Evolutionary conservation across 2,797 vertebrate genomes (phyloP), one percentile per base, ranked within the genome.

Genomic region (Artibeus jamaicensis): DNA sequence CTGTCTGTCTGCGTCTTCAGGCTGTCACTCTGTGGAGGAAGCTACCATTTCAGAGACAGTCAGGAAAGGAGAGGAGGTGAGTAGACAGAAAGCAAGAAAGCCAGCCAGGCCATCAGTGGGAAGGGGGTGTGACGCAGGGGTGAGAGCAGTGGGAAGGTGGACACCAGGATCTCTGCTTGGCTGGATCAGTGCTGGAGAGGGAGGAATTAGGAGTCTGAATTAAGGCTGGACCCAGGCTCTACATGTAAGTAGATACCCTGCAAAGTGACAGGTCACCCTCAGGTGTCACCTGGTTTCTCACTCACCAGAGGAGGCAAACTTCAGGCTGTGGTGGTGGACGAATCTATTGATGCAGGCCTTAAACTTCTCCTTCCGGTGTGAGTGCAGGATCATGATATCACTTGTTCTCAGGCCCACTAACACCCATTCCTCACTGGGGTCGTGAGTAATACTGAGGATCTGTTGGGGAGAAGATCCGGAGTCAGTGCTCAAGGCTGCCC

Each of bases 241-340:
- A 9, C 12, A n/a, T 67, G 44, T 39, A 32, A 90, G 65, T 3
- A 32, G 62, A 53, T 12, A n/a, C 46, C 81, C 34, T 18, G 15
- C 1, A 68, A 44, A 39, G 21, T 15, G 16, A 50, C 55, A 3
- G n/a, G 22, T 15, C 10, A 29, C 19, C 70, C 10, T 0, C 2
- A 34, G 50, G 50, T 12, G 57, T 29, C 29, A 4, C 37, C 62
- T 16, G 62, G 62, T 68, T 78, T 77, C 77, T 86, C 73, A 91
- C 97, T 95, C 89, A 97, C 97, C 97, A 39, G 82, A 93, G 62
- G 97, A 68, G 39, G 97, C 71, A 9, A 97, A 97, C 86, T 96
- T 96, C 92, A 97, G 86, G 81, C 67, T 96, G 94, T 96, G 93
- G 71, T 77, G 53, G 24, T 68, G 37, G 34, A 77, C 22, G 2